Percentiles rank a stretch among this genome's conserved stretches.
phyloP scores from a whole-genome alignment of 35 echinoderm and acorn worm genomes.

The Diadema setosum region DNA sequence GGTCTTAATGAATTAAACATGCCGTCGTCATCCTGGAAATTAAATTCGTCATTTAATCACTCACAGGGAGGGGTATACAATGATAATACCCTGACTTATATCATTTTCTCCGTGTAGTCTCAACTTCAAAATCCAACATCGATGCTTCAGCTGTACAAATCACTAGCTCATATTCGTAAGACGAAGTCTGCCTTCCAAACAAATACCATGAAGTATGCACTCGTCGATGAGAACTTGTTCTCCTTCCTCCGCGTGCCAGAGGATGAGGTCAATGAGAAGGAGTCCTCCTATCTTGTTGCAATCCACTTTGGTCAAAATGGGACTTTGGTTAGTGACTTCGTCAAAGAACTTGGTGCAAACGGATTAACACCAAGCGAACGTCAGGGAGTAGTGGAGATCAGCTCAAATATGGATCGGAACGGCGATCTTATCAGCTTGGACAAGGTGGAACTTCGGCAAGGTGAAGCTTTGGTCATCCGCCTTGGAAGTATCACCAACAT shows the following conservation, averaged over 20 bases:
- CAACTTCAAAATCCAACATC: slow-evolving; percentile 43
- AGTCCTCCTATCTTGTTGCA: slow-evolving; percentile 49
- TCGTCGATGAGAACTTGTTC: slow-evolving; percentile 68
- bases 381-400: slow-evolving; percentile 41
- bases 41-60: neutral
- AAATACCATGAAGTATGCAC: slow-evolving; percentile 48
- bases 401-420: slow-evolving; percentile 34
- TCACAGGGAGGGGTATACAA: neutral
- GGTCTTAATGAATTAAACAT: too few relatives aligned
- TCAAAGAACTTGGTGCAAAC: neutral
- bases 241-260: slow-evolving; percentile 76
- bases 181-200: slow-evolving; percentile 58
- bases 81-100: neutral
- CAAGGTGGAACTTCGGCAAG: neutral
- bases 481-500: neutral
- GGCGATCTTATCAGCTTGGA: neutral
- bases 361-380: neutral
- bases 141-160: slow-evolving; percentile 48
- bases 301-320: slow-evolving; percentile 61
- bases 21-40: too few relatives aligned
- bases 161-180: slow-evolving; percentile 22
- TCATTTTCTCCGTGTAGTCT: neutral
- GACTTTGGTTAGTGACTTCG: slow-evolving; percentile 32
- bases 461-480: slow-evolving; percentile 31
- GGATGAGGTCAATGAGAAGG: too few relatives aligned